Evolutionary conservation across 2,888 invertebrate species (phyloP).

Genomic region (Catocala sponsa): DNA sequence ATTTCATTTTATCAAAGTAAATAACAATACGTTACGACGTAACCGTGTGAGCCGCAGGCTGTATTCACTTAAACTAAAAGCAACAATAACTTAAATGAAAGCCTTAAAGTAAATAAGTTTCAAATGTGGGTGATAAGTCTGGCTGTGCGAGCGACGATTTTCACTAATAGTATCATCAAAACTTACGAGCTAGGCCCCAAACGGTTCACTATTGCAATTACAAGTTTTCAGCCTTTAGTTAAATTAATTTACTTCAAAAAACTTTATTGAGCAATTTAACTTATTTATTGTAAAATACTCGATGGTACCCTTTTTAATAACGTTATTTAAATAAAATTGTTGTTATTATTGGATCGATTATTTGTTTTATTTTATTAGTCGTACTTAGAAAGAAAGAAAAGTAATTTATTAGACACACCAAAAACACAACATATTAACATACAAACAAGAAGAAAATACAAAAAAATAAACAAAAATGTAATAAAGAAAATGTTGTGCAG

Average conservation of each 20-base stretch:
- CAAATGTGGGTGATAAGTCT: background rate
- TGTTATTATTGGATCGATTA: no score
- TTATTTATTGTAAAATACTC: no score
- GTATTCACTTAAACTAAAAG: background rate
- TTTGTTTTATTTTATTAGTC: no score
- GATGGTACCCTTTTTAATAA: no score
- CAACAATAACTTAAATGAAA: background rate
- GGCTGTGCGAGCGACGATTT: background rate
- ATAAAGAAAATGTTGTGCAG: no score
- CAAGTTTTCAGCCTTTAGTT: background rate
- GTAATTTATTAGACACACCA: no score
- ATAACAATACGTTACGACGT: background rate
- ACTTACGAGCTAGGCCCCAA: conserved; percentile 2
- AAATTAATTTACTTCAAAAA: background rate
- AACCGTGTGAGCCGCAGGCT: background rate
- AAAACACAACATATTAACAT: no score
- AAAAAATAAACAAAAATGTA: no score
- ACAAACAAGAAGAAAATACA: no score
- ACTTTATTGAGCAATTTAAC: no score
- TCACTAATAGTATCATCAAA: conserved; percentile 12
- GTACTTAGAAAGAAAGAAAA: no score
- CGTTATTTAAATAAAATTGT: no score
- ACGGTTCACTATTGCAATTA: background rate
- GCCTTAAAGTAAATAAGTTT: background rate
- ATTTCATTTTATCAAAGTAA: background rate